Evolutionary conservation across 1,140 invertebrate genomes (phyloP), one percentile per base, ranked within the genome.

Genomic region (Drosophila albomicans): DNA sequence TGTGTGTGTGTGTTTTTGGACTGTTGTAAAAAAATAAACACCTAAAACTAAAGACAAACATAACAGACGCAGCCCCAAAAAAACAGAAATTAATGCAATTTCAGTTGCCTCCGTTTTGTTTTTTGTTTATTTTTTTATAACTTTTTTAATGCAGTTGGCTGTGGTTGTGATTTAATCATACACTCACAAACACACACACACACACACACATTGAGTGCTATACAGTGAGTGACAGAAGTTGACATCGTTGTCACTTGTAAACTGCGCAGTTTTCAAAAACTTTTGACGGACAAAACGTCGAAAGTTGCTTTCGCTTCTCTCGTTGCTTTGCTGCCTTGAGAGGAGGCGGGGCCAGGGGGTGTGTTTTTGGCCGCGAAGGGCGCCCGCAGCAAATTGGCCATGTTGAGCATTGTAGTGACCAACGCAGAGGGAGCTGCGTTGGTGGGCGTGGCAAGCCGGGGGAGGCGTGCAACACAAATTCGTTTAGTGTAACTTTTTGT

Each of bases 131-230:
- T 46, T 77, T 68, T 52, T 56, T 67, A 78, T 72, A 88, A 87
- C 82, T 88, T 87, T 86, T 88, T 75, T 87, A 88, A 87, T 87
- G 73, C 84, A 82, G 69, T 87, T 88, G 65, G 15, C 11, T 78
- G 80, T 51, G 77, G 63, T 64, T 82, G 49, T 82, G 82, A 87
- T 87, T 82, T 75, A 88, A 87, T 87, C 82, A 84, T 75, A 66
- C 69, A 56, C 35, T 52, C 61, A 51, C 75, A 76, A 11, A 66
- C 5, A 63, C 75, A 54, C 4, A 49, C 48, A 57, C 13, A 63
- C 48, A 28, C 25, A 35, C 28, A 61, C 13, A 15, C 16, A 45
- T 30, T 15, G 15, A 30, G 25, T 52, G 25, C 11, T 32, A 70
- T 56, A 38, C 32, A 41, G 32, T 57, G 59, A 41, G 20, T 58